Conservation (phyloP, 92 coral and sea anemone species). For the Metridium senile region DNA sequence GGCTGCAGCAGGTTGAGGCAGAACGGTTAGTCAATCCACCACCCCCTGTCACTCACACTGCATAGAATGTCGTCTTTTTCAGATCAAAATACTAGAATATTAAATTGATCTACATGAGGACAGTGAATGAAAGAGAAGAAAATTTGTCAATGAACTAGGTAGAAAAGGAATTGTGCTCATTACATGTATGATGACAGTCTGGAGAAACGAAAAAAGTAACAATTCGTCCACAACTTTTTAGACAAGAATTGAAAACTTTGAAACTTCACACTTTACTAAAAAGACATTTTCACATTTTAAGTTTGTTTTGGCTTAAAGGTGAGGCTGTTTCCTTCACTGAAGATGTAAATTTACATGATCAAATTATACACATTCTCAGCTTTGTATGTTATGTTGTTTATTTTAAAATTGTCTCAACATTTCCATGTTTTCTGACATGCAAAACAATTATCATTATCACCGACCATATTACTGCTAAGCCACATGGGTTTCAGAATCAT, state of each 20-base stretch:
- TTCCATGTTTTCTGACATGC: not conserved
- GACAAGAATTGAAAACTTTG: not conserved
- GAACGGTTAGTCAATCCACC: constrained; percentile 65
- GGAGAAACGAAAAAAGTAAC: not conserved
- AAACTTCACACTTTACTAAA: not conserved
- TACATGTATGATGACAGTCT: not conserved
- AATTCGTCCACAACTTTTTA: not conserved
- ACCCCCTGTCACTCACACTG: constrained; percentile 19
- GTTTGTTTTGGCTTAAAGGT: not conserved
- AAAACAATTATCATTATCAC: not conserved
- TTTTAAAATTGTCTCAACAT: not conserved
- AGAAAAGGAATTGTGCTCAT: not conserved
- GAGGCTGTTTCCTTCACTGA: not conserved
- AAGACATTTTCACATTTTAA: not conserved
- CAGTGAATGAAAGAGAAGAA: constrained; percentile 1
- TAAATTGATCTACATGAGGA: constrained; percentile 29
- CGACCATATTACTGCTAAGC: not conserved
- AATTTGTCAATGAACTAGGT: not conserved
- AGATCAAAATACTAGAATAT: constrained; percentile 32
- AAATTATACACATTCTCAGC: not conserved
- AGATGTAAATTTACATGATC: not conserved
- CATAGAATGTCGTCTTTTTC: constrained; percentile 2
- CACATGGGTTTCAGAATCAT: not conserved
- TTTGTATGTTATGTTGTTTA: not conserved
- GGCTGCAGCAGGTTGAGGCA: constrained; percentile 92